A percentile compares a stretch with the other conserved stretches of the same genome.
phyloP scores from a whole-genome alignment of 53 echinoderm and acorn worm species.

The Holothuria leucospilota region DNA sequence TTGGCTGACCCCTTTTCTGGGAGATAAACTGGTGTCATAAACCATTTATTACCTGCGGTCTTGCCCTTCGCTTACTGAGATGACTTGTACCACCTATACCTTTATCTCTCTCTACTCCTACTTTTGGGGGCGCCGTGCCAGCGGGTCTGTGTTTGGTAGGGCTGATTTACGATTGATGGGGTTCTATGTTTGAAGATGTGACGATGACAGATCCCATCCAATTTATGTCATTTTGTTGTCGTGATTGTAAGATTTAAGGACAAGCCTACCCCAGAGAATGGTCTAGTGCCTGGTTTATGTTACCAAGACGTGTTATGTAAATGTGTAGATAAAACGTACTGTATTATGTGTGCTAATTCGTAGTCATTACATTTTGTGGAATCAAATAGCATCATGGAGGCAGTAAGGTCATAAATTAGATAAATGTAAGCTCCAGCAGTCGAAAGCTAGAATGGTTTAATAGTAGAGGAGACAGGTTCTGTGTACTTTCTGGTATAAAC shows the following conservation, averaged over 20 bases:
- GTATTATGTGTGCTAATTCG: slow-evolving; percentile 8
- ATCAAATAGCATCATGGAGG: not conserved
- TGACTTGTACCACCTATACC: not conserved
- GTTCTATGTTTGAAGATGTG: slow-evolving; percentile 18
- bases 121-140: too few relatives aligned
- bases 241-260: slow-evolving; percentile 1
- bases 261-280: not conserved
- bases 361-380: slow-evolving; percentile 23
- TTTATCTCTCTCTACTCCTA: too few relatives aligned
- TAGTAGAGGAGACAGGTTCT: too few relatives aligned
- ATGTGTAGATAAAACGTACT: not conserved
- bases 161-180: slow-evolving; percentile 29
- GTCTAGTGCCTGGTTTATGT: slow-evolving; percentile 14
- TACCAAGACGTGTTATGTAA: not conserved
- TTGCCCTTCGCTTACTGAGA: not conserved
- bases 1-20: slow-evolving; percentile 7
- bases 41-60: not conserved
- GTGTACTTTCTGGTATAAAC: too few relatives aligned
- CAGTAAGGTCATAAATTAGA: not conserved
- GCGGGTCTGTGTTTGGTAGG: too few relatives aligned
- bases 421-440: too few relatives aligned
- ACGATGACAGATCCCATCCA: slow-evolving; percentile 34
- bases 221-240: slow-evolving; percentile 40
- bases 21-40: slow-evolving; percentile 1
- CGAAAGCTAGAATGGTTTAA: not conserved